phyloP scores from a whole-genome alignment of 2,797 vertebrate genomes.

The Buphagus erythrorhynchus region DNA sequence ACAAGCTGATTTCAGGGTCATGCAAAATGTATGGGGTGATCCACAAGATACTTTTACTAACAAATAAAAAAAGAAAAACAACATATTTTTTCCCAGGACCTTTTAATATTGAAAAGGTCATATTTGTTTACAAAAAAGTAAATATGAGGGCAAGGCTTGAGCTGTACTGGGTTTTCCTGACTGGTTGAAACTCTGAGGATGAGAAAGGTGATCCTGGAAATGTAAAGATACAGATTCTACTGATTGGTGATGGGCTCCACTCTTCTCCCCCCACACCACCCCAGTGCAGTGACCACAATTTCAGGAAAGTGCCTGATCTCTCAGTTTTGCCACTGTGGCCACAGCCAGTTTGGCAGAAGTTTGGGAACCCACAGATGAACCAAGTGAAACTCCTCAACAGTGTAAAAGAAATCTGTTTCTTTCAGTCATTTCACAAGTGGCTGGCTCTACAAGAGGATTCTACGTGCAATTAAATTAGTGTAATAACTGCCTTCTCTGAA shows the following conservation, averaged over 20 bases:
- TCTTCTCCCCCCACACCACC: rapidly evolving
- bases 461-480: background rate
- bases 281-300: background rate
- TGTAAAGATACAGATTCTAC: background rate
- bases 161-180: background rate
- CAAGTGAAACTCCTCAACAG: background rate
- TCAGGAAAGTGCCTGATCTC: background rate
- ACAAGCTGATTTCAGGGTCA: background rate
- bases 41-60: background rate
- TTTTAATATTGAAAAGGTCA: background rate
- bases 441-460: background rate
- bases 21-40: background rate
- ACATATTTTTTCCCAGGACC: background rate
- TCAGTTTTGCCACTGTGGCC: background rate
- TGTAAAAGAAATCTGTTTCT: background rate
- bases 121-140: background rate
- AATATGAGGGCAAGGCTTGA: background rate
- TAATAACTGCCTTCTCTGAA: background rate
- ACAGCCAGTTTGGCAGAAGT: background rate
- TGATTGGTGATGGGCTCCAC: background rate
- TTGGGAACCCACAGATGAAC: background rate
- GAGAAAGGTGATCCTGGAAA: background rate
- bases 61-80: rapidly evolving
- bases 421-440: background rate
- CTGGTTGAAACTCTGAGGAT: background rate